Evolutionary conservation across 2,888 invertebrate species (phyloP).

Genomic region (Gonocerus acuteangulatus): DNA sequence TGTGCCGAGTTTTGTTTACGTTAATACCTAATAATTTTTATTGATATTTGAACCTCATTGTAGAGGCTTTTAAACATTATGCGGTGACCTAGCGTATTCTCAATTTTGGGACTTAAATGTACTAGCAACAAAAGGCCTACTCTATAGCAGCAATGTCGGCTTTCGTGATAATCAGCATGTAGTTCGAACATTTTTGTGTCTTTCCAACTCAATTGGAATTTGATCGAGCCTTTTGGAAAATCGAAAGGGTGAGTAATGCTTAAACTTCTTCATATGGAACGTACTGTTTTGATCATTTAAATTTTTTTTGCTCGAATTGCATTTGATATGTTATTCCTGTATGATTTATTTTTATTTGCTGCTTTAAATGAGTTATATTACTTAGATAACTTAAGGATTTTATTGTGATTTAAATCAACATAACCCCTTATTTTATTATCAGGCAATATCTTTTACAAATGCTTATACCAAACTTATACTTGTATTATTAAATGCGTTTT

Average conservation of each 20-base stretch:
- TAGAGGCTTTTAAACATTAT: constrained; percentile 1
- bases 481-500: no score
- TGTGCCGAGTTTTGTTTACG: background rate
- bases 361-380: no score
- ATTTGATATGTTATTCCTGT: no score
- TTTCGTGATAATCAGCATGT: constrained; percentile 26
- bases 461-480: no score
- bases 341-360: no score
- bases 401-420: no score
- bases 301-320: background rate
- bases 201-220: constrained; percentile 16
- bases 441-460: no score
- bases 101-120: constrained; percentile 11
- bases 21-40: constrained; percentile 9
- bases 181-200: constrained; percentile 1
- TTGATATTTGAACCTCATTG: background rate
- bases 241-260: constrained; percentile 14
- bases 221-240: constrained; percentile 3
- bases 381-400: no score
- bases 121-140: constrained; percentile 30
- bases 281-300: background rate
- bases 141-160: constrained; percentile 30
- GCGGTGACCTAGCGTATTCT: constrained; percentile 22
- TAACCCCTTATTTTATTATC: no score
- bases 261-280: background rate